Base-by-base conservation (phyloP, 1,140 invertebrate species). In the Magallana gigas region DNA sequence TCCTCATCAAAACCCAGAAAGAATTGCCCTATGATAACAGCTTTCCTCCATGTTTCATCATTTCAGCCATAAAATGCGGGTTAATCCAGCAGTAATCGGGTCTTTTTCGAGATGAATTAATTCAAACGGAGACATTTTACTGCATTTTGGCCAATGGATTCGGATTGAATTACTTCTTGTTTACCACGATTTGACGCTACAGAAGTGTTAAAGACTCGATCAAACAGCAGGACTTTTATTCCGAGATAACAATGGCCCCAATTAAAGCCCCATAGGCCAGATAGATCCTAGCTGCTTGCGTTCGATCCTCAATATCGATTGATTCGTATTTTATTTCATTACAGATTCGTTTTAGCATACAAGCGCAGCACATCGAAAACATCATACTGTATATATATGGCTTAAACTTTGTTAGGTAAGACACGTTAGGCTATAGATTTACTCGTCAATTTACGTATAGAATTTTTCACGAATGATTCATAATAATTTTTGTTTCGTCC, bases 131-230 rank as follows among this genome's bases (percentile, higher is more conserved):
- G 68, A 76, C 36, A 76, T 76, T 76, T 76, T 76, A 76, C 68
- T 76, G 68, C 68, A 76, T 76, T 36, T 76, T 48, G 14, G 23
- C 3, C 18, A 4, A 12, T 29, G 36, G 68, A 76, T 36, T 29
- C 36, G 48, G 68, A 76, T 76, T 76, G 68, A 76, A 76, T 76
- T 76, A 76, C 68, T 12, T 76, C 23, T 76, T 76, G 68, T 76
- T 76, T 76, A 76, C 68, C 9, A 29, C 68, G 23, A 76, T 76
- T 76, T 29, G 23, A 12, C 18, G 68, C 68, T 36, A 76, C 23
- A 76, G 16, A 12, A 29, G 68, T 36, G 68, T 76, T 9, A 76
- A 76, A 71, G 36, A 12, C 18, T 18, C 68, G 23, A 36, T 76
- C 18, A 76, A 76, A 76, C 68, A 76, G 68, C 23, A 29, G 11